Base-by-base conservation (phyloP, 2,797 vertebrate genomes). In the Artibeus jamaicensis region DNA sequence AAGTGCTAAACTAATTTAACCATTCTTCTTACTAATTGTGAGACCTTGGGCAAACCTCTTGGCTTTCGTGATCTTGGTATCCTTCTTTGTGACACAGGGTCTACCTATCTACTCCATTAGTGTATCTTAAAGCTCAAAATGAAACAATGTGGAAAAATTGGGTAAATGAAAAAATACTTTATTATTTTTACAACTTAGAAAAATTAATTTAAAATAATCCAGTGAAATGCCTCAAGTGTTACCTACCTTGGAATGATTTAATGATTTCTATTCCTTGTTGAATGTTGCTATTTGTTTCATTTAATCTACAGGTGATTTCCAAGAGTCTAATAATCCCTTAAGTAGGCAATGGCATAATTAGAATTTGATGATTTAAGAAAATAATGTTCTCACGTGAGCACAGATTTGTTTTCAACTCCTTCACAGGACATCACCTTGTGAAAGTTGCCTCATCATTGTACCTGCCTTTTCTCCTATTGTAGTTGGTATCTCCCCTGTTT, bases 261-360 rank as follows among this genome's bases (percentile, higher is more conserved):
- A 84, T 84, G 53, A 81, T 81, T 53, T 57, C 32, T 53, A 15
- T 55, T 82, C 9, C 7, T 77, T 39, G 34, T 42, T 68, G 42
- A 92, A 62, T 76, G 42, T 34, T 96, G 55, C 8, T 21, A 8
- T 42, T 96, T 50, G 62, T 91, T 89, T 81, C 42, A 29, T 65
- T 90, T 16, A 18, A 93, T 73, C 83, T 67, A 50, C 7, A 85
- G 71, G 42, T 91, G 8, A 91, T 87, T 94, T 89, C 55, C 14
- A 95, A 83, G 50, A 92, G 88, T 93, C 74, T 89, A 85, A 57
- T 84, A 94, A 84, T 85, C 14, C 26, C 37, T 65, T 70, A 84
- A 48, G 26, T 65, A 70, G 53, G 68, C 59, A 91, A 68, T 53
- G 32, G 29, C 78, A 73, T 89, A 74, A 65, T 62, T 76, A 71